phyloP scores from a whole-genome alignment of 2,113 vertebrate species.

The Lipotes vexillifer region DNA sequence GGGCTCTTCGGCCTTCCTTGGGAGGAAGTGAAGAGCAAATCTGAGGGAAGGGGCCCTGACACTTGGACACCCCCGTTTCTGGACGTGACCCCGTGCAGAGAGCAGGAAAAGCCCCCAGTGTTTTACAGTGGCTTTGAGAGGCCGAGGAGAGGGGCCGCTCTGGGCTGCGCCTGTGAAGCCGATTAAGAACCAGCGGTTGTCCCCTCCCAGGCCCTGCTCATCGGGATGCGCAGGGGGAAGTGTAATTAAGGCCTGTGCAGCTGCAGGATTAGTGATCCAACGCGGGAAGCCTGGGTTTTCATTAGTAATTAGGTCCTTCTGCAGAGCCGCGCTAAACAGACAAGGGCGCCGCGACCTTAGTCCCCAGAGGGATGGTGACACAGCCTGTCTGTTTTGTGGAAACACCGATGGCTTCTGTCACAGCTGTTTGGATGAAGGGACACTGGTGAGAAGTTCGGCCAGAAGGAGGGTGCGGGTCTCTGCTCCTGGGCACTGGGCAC shows the following conservation, averaged over 20 bases:
- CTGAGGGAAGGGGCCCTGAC: background rate
- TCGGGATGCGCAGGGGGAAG: background rate
- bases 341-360: slow-evolving; percentile 59
- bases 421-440: rapidly evolving
- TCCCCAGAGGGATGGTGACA: rapidly evolving
- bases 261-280: slow-evolving; percentile 66
- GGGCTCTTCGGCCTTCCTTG: rapidly evolving
- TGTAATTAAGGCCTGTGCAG: slow-evolving; percentile 44
- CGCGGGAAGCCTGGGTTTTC: slow-evolving; percentile 22
- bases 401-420: rapidly evolving
- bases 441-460: rapidly evolving
- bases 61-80: rapidly evolving
- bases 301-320: slow-evolving; percentile 59
- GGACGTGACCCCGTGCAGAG: background rate
- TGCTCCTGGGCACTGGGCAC: rapidly evolving
- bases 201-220: background rate
- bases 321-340: background rate
- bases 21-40: rapidly evolving
- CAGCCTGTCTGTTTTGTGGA: background rate
- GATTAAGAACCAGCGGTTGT: background rate
- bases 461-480: background rate
- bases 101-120: background rate
- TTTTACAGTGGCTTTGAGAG: rapidly evolving
- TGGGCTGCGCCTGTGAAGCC: background rate
- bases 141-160: rapidly evolving